These are phyloP conservation scores for Botrylloides violaceus DNA, from an alignment of 23 tunicate genomes.

Conservation along the genomic window DNA sequence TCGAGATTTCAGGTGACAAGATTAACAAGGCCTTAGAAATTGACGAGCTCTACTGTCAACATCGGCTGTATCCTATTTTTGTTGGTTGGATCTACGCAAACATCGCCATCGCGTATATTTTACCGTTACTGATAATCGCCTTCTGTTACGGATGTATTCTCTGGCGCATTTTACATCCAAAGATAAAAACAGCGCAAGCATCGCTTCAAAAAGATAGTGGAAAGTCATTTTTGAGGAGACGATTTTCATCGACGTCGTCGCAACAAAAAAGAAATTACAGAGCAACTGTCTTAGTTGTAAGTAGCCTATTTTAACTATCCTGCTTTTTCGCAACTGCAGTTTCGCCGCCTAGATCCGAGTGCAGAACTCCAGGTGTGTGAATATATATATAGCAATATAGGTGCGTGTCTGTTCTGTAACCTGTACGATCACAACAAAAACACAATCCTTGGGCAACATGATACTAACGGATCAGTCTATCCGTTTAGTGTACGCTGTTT, in stretches of 20 bases:
- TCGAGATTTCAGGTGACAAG: no score
- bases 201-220: neutral
- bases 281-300: conserved; percentile 10
- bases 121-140: neutral
- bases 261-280: conserved; percentile 2
- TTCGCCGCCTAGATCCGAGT: no score
- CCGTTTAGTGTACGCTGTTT: no score
- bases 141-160: conserved; percentile 10
- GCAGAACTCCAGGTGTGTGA: no score
- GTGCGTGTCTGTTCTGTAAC: no score
- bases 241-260: neutral
- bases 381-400: no score
- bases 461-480: no score
- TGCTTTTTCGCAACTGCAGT: no score
- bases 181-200: neutral
- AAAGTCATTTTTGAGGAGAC: conserved; percentile 1
- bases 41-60: neutral
- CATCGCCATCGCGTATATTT: neutral
- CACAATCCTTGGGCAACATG: no score
- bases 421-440: no score
- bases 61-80: neutral
- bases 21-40: no score
- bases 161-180: conserved; percentile 13
- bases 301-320: no score
- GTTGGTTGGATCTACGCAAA: conserved; percentile 1